Evolutionary conservation across 2,888 invertebrate species (phyloP).

Genomic region (Rugalucina vietnamica): DNA sequence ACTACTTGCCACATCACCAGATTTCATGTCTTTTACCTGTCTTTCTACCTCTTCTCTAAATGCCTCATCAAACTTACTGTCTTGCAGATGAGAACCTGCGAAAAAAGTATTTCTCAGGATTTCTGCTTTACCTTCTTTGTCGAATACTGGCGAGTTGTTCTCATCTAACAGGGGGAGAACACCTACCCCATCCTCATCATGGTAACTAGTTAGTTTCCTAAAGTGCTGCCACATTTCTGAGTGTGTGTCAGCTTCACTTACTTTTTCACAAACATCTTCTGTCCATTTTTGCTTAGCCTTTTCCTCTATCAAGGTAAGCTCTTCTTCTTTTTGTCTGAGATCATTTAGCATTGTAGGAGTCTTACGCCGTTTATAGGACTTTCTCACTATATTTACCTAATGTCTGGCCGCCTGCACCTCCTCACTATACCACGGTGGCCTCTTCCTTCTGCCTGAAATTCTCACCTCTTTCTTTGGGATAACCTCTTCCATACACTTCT

Average conservation of each 20-base stretch:
- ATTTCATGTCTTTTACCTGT: background rate
- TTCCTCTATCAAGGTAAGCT: background rate
- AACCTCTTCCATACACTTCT: slow-evolving; percentile 13
- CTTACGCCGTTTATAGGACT: background rate
- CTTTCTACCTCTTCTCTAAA: background rate
- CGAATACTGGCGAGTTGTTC: background rate
- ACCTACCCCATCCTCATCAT: background rate
- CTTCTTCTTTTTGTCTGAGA: background rate
- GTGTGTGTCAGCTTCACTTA: background rate
- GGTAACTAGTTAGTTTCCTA: background rate
- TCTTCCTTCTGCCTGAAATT: background rate
- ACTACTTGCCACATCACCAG: background rate
- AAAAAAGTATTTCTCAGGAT: slow-evolving; percentile 1
- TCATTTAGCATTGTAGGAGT: background rate
- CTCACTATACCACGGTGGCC: background rate
- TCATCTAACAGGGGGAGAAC: slow-evolving; percentile 3
- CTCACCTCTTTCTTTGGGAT: background rate
- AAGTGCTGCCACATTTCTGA: slow-evolving; percentile 14
- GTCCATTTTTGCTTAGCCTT: slow-evolving; percentile 11
- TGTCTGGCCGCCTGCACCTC: background rate
- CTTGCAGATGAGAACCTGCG: background rate
- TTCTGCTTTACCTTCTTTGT: background rate
- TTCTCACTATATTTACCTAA: background rate
- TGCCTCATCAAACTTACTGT: background rate
- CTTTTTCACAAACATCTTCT: slow-evolving; percentile 4